phyloP scores from a whole-genome alignment of 2,113 vertebrate species.

The Turnix velox region DNA sequence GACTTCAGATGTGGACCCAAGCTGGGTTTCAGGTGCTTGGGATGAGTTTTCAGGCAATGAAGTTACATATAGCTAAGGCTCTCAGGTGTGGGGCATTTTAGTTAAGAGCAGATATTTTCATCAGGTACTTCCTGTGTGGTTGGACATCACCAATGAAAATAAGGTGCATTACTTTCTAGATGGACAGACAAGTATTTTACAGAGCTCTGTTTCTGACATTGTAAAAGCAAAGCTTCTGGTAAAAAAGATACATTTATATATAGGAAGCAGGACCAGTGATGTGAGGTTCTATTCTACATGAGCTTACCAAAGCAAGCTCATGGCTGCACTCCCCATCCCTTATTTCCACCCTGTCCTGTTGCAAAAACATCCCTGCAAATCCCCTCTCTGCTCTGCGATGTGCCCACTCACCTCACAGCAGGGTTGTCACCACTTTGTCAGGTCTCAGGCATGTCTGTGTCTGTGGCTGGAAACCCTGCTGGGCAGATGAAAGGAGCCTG shows the following conservation, averaged over 20 bases:
- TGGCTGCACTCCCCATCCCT: not conserved
- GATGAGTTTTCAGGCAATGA: not conserved
- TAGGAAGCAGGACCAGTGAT: not conserved
- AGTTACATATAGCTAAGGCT: not conserved
- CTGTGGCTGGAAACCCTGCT: fast-evolving
- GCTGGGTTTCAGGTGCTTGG: fast-evolving
- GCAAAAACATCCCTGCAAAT: not conserved
- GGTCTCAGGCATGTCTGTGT: not conserved
- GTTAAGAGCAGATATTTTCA: not conserved
- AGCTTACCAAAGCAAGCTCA: not conserved
- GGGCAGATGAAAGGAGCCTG: not conserved
- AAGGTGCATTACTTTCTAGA: not conserved
- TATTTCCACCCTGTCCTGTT: not conserved
- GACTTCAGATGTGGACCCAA: not conserved
- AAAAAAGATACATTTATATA: not conserved
- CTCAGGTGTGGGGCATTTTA: not conserved
- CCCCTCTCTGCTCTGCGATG: fast-evolving
- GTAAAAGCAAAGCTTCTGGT: not conserved
- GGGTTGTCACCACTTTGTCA: not conserved
- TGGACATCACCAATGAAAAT: not conserved
- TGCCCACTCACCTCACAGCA: not conserved
- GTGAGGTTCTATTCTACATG: fast-evolving
- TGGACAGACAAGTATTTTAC: not conserved
- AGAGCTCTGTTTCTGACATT: not conserved
- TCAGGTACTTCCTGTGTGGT: not conserved